Conservation (phyloP, 2,113 vertebrate genomes). For the Ranitomeya imitator region DNA sequence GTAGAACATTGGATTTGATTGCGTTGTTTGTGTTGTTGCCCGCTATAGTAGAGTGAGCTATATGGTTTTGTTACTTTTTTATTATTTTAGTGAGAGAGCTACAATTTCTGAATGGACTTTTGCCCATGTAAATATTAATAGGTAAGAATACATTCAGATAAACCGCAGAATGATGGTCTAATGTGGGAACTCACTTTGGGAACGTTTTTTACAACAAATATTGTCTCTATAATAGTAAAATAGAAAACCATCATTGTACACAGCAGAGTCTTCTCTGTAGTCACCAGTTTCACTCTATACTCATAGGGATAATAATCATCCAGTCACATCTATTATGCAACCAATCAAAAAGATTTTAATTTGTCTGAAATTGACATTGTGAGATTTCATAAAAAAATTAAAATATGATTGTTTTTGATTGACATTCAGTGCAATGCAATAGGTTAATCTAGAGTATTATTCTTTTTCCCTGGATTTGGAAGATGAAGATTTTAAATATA, state of each 20-base stretch:
- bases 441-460: no score
- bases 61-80: neutral
- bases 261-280: neutral
- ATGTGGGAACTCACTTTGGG: neutral
- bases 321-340: neutral
- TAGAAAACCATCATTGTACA: neutral
- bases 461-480: no score
- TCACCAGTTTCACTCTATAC: neutral
- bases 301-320: neutral
- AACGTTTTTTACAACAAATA: no score
- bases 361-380: no score
- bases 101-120: neutral
- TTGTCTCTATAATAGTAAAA: neutral
- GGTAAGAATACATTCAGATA: neutral
- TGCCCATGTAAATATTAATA: neutral
- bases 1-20: neutral
- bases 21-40: neutral
- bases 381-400: neutral
- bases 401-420: neutral
- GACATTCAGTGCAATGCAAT: no score
- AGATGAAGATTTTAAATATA: no score
- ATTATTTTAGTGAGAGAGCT: neutral
- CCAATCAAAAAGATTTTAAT: neutral
- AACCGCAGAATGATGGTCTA: neutral
- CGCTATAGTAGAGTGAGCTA: neutral